A percentile compares a stretch with the other conserved stretches of the same genome.
Evolutionary conservation across 2,888 invertebrate genomes (phyloP).

Genomic region (Cheilosia vernalis): DNA sequence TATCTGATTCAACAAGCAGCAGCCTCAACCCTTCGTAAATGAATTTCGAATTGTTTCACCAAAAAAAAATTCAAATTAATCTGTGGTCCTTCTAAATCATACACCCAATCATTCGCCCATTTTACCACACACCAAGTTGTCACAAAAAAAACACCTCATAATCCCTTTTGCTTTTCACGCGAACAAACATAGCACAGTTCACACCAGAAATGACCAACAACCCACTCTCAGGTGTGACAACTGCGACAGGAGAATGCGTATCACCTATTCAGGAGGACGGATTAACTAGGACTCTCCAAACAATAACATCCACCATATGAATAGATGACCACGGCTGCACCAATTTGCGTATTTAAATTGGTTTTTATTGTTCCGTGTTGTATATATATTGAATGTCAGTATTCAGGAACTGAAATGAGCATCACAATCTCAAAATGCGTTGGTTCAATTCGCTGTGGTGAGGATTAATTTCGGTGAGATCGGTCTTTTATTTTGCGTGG

Average conservation of each 20-base stretch:
- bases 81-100: background rate
- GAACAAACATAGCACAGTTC: slow-evolving; percentile 15
- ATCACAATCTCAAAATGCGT: slow-evolving; percentile 4
- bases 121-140: slow-evolving; percentile 34
- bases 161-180: slow-evolving; percentile 39
- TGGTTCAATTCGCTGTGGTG: slow-evolving; percentile 38
- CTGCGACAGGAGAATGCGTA: slow-evolving; percentile 20
- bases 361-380: slow-evolving; percentile 52
- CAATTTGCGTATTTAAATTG: slow-evolving; percentile 68
- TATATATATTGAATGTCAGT: slow-evolving; percentile 7
- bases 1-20: no score
- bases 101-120: background rate
- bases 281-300: slow-evolving; percentile 48
- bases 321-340: slow-evolving; percentile 46
- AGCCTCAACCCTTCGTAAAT: no score
- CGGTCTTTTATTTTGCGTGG: background rate
- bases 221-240: slow-evolving; percentile 57
- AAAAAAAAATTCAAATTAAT: background rate
- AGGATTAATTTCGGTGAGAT: slow-evolving; percentile 37
- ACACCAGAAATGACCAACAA: slow-evolving; percentile 28
- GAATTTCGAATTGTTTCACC: background rate
- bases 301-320: slow-evolving; percentile 41
- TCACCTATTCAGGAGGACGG: slow-evolving; percentile 34
- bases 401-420: slow-evolving; percentile 32
- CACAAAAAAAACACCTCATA: background rate